Evolutionary conservation across 2,797 vertebrate genomes (phyloP).

Genomic region (Gorsachius magnificus): DNA sequence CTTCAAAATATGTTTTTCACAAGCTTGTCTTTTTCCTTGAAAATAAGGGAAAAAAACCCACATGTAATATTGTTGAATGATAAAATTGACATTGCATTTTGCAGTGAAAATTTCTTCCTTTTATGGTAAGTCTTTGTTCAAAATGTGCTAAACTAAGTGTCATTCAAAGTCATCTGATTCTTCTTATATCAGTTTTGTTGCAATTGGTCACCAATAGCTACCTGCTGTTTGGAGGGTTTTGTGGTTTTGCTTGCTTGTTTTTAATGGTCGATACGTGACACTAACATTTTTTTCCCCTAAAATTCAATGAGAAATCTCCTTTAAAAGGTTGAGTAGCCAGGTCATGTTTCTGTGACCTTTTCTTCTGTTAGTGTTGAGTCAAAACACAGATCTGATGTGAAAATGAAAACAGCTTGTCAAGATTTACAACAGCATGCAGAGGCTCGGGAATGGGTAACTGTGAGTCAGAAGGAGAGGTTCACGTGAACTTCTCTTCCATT

Average conservation of each 20-base stretch:
- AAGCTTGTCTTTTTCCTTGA: neutral
- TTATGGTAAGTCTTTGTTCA: neutral
- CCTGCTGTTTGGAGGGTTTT: neutral
- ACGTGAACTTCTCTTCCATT: neutral
- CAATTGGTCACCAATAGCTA: neutral
- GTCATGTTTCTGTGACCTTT: conserved; percentile 6
- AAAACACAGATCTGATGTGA: conserved; percentile 13
- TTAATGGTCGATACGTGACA: neutral
- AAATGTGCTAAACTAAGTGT: neutral
- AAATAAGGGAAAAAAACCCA: neutral
- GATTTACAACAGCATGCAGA: neutral
- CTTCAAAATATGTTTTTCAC: neutral
- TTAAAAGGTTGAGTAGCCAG: neutral
- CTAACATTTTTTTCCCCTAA: neutral
- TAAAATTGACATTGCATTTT: neutral
- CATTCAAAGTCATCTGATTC: neutral
- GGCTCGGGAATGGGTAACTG: neutral
- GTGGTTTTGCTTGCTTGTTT: neutral
- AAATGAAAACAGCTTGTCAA: conserved; percentile 24
- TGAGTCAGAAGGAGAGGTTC: conserved; percentile 36
- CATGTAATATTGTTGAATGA: neutral
- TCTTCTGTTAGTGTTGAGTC: conserved; percentile 13
- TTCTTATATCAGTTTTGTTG: neutral
- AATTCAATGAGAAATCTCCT: neutral
- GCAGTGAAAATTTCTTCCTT: neutral